Evolutionary conservation across 2,797 vertebrate genomes (phyloP).

Genomic region (Falco concolor): DNA sequence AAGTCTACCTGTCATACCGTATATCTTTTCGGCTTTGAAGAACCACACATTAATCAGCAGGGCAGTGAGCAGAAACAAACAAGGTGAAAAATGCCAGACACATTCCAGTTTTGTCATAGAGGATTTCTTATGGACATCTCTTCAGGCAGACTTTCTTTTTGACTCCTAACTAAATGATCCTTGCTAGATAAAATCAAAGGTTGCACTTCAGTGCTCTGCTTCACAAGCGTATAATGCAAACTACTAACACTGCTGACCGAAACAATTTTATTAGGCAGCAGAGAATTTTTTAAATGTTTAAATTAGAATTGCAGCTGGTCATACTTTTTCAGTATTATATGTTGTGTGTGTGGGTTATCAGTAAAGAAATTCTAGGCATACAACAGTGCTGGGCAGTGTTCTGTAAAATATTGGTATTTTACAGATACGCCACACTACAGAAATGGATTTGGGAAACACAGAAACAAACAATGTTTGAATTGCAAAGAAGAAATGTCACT

Average conservation of each 20-base stretch:
- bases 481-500: constrained; percentile 43
- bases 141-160: background rate
- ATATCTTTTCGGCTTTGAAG: constrained; percentile 6
- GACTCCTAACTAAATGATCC: background rate
- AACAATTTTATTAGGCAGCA: background rate
- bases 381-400: background rate
- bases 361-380: background rate
- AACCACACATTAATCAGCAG: constrained; percentile 6
- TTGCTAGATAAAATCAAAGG: background rate
- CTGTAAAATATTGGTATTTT: constrained; percentile 26
- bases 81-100: constrained; percentile 30
- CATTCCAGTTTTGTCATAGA: constrained; percentile 8
- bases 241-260: background rate
- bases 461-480: constrained; percentile 15
- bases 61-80: constrained; percentile 1
- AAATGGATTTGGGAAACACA: constrained; percentile 17
- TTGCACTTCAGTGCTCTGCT: background rate
- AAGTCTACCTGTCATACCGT: background rate
- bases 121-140: background rate
- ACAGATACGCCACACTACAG: background rate
- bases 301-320: background rate
- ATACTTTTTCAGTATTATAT: background rate
- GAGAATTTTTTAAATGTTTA: constrained; percentile 7
- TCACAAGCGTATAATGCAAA: background rate
- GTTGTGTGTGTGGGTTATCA: background rate